phyloP scores from a whole-genome alignment of 2,888 invertebrate species.

The Dyspetes luteomarginatus region DNA sequence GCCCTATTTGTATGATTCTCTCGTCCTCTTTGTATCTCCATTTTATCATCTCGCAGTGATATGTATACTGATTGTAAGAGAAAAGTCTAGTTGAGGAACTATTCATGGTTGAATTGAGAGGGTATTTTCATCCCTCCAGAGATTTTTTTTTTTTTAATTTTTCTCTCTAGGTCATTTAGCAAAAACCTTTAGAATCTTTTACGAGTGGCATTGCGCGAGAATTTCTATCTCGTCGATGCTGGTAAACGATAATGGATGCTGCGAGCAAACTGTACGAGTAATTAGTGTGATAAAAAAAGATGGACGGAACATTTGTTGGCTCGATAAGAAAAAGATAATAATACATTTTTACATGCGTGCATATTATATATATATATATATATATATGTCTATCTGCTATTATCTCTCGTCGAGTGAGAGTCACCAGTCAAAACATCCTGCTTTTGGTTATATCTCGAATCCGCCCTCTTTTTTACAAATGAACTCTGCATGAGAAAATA shows the following conservation, averaged over 20 bases:
- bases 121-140: constrained; percentile 14
- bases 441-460: constrained; percentile 58
- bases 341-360: background rate
- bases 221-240: constrained; percentile 26
- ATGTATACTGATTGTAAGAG: constrained; percentile 44
- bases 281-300: constrained; percentile 38
- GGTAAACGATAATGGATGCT: constrained; percentile 26
- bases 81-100: constrained; percentile 50
- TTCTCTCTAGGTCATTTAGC: background rate
- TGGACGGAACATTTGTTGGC: constrained; percentile 25
- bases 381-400: constrained; percentile 1
- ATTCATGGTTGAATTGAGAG: constrained; percentile 51
- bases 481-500: constrained; percentile 15
- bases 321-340: constrained; percentile 4
- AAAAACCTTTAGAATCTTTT: constrained; percentile 29
- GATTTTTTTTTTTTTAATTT: background rate
- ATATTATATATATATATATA: background rate
- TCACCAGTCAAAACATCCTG: constrained; percentile 78
- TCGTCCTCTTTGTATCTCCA: constrained; percentile 9
- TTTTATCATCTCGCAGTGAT: background rate
- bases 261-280: constrained; percentile 20
- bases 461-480: constrained; percentile 20
- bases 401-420: constrained; percentile 37
- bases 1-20: constrained; percentile 39
- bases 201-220: constrained; percentile 8